phyloP scores from a whole-genome alignment of 1,140 invertebrate species.

The Frieseomelitta varia region DNA sequence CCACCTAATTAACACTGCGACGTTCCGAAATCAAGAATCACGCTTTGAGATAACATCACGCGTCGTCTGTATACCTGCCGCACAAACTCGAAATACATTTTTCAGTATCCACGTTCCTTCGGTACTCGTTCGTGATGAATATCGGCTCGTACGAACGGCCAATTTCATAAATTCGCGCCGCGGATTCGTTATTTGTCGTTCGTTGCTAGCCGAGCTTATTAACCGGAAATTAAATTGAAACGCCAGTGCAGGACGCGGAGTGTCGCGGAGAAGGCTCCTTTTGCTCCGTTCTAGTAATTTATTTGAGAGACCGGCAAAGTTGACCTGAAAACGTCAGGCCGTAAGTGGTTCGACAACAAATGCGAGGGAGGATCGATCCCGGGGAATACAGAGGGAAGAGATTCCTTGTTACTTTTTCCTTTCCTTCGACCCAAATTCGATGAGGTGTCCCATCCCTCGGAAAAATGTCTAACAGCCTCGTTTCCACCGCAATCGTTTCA shows the following conservation, averaged over 20 bases:
- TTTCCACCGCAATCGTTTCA: constrained; percentile 38
- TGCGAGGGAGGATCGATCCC: neutral
- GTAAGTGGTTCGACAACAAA: constrained; percentile 31
- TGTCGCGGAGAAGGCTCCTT: neutral
- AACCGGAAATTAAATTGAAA: neutral
- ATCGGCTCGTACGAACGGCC: too few species aligned
- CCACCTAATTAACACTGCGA: constrained; percentile 61
- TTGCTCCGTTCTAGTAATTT: constrained; percentile 18
- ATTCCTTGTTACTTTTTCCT: constrained; percentile 35
- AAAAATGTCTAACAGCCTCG: constrained; percentile 6
- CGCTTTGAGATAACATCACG: constrained; percentile 5
- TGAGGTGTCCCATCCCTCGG: neutral
- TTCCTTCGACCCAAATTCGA: constrained; percentile 31
- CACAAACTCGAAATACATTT: neutral
- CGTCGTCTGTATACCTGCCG: constrained; percentile 1
- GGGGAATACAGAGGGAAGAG: neutral
- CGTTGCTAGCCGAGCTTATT: neutral
- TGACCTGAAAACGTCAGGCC: constrained; percentile 32
- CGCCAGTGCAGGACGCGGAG: neutral
- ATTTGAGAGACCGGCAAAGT: neutral
- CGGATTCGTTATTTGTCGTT: too few species aligned
- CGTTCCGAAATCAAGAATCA: neutral
- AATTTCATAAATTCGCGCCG: neutral
- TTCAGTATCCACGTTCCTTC: too few species aligned
- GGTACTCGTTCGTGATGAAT: too few species aligned